Conservation (phyloP, 1,140 invertebrate species). For the Aporrectodea caliginosa region DNA sequence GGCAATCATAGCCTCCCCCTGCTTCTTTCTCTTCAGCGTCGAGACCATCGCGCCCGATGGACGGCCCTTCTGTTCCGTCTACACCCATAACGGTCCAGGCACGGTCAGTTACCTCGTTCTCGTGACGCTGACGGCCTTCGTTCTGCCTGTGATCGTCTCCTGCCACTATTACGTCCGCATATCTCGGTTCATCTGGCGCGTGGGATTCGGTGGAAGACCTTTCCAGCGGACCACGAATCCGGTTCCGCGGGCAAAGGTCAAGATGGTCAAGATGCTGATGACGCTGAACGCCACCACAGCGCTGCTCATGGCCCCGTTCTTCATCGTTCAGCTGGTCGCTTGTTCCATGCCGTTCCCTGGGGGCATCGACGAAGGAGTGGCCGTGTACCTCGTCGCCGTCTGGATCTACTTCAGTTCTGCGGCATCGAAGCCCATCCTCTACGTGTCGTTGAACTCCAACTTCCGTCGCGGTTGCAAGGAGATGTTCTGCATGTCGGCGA, state of each 20-base stretch:
- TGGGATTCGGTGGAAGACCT: constrained; percentile 29
- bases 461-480: constrained; percentile 47
- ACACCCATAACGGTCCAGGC: constrained; percentile 15
- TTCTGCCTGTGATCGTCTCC: constrained; percentile 35
- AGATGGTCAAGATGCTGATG: constrained; percentile 47
- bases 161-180: constrained; percentile 37
- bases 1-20: constrained; percentile 31
- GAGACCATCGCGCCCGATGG: constrained; percentile 7
- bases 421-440: constrained; percentile 40
- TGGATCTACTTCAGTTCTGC: constrained; percentile 34
- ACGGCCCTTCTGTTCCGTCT: constrained; percentile 36
- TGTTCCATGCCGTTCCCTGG: constrained; percentile 5
- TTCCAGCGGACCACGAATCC: constrained; percentile 41
- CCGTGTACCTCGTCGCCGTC: constrained; percentile 34
- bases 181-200: constrained; percentile 39
- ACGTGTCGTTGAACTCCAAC: constrained; percentile 46
- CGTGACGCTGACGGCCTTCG: constrained; percentile 34
- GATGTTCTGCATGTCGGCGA: constrained; percentile 47
- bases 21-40: constrained; percentile 39
- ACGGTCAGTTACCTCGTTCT: constrained; percentile 36
- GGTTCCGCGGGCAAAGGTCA: constrained; percentile 45
- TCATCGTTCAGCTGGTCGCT: constrained; percentile 36
- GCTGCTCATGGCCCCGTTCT: constrained; percentile 36
- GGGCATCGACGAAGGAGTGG: neutral
- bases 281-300: constrained; percentile 34